phyloP scores from a whole-genome alignment of 1,140 invertebrate genomes.

The Pseudachorutes palmiensis region DNA sequence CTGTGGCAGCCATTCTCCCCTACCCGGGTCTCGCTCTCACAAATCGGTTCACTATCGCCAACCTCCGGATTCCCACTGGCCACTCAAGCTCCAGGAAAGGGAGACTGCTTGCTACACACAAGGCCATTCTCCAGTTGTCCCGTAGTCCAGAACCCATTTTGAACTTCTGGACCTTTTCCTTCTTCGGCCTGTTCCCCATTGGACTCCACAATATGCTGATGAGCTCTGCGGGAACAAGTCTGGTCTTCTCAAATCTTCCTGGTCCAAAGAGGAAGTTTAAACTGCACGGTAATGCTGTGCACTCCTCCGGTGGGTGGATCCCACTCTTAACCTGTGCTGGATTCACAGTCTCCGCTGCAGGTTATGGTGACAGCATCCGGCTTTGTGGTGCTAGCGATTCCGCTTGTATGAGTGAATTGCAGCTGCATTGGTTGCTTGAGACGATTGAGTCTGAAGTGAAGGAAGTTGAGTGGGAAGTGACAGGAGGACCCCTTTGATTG shows the following conservation, averaged over 20 bases:
- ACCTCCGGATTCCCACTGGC: conserved; percentile 9
- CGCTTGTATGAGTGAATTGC: not conserved
- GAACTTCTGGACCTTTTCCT: conserved; percentile 29
- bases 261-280: conserved; percentile 17
- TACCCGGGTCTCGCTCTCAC: conserved; percentile 17
- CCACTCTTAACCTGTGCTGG: conserved; percentile 21
- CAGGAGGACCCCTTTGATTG: too few relatives aligned
- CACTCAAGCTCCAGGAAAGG: not conserved
- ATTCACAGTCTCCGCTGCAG: conserved; percentile 9
- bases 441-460: conserved; percentile 2
- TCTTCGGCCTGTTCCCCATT: conserved; percentile 31
- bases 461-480: not conserved
- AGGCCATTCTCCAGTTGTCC: not conserved
- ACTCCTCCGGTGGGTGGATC: conserved; percentile 17
- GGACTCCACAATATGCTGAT: conserved; percentile 17
- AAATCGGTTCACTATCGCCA: conserved; percentile 26
- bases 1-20: conserved; percentile 21
- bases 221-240: conserved; percentile 12
- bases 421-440: not conserved
- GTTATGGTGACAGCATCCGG: conserved; percentile 6
- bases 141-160: conserved; percentile 17
- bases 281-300: conserved; percentile 6
- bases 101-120: not conserved
- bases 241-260: conserved; percentile 24
- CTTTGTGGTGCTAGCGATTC: conserved; percentile 13